Conservation (phyloP, 2,888 invertebrate genomes). For the Bugula neritina region DNA sequence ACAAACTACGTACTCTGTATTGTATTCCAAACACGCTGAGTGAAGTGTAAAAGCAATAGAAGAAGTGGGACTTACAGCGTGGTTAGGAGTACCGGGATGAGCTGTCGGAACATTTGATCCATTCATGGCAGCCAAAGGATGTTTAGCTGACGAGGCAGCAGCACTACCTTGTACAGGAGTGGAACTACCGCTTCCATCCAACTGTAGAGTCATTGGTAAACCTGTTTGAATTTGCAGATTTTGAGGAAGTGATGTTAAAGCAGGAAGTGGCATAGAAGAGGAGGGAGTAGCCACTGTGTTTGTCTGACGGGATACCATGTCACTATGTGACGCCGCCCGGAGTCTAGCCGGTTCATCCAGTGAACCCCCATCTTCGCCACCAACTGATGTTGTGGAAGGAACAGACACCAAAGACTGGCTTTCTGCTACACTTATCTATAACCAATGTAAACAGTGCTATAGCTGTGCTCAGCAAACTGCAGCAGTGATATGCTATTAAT, state of each 20-base stretch:
- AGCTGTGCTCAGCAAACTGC: no score
- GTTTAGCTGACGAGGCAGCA: background rate
- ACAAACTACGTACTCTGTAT: no score
- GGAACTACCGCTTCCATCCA: background rate
- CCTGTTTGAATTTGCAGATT: background rate
- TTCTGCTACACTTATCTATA: background rate
- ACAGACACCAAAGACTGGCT: constrained; percentile 13
- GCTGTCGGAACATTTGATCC: background rate
- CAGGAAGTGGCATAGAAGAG: background rate
- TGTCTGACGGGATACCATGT: background rate
- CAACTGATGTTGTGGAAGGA: background rate
- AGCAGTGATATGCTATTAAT: no score
- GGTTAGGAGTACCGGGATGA: constrained; percentile 1
- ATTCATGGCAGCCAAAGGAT: background rate
- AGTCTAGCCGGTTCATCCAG: background rate
- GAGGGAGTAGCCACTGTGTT: background rate
- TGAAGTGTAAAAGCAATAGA: no score
- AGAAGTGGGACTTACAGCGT: background rate
- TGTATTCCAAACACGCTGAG: no score
- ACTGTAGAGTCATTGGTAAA: background rate
- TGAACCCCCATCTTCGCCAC: background rate
- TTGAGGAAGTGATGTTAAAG: background rate
- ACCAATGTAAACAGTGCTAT: no score
- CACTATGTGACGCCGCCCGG: background rate
- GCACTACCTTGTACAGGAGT: background rate